Base-by-base conservation (phyloP, 92 coral and sea anemone genomes). In the Heliopora coerulea region DNA sequence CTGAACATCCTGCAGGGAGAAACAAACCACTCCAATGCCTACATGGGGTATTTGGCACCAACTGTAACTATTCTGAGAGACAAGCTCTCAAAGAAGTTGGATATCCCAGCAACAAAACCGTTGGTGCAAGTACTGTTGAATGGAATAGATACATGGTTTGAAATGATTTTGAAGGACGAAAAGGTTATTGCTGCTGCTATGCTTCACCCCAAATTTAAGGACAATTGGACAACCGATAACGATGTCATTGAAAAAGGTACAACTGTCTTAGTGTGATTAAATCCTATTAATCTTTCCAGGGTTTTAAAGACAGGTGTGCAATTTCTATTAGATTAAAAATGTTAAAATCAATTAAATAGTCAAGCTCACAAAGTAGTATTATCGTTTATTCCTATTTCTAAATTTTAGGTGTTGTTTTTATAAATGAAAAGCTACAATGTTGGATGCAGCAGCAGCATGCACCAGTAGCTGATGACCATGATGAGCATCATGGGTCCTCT, bases 1-100 rank as follows among this genome's bases (percentile, higher is more conserved):
- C 67, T 61, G 1, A 61, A 61, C 52, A 64, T 64, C 17, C 72
- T 64, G n/a, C 72, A 64, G 31, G 72, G 72, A 64, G 72, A 64
- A 64, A 39, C 72, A 64, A 64, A 64, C 72, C 50, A 64, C 31
- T 64, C 50, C 2, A 64, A 64, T 39, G 72, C 72, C 49, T 64
- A 1, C 52, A 64, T 64, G 72, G 72, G 72, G 1, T 64, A 64
- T 64, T 50, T 64, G 17, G 72, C 72, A 9, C 72, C 72, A 40
- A 64, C 72, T 17, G 26, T 64, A 3, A 17, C 8, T 64, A 64
- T 64, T 0, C 31, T 64, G 52, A 64, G 17, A 64, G 72, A 64
- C 8, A 64, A 64, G 31, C 72, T 64, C 20, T 35, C 49, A 8
- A 64, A 64, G 72, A 64, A 64, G 72, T 64, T 64, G 72, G 72